A percentile compares a stretch with the other conserved stretches of the same genome.
Evolutionary conservation across 37 sponge, comb jelly and placozoan species (phyloP).

Genomic region (Halisarca cf. caerulea): DNA sequence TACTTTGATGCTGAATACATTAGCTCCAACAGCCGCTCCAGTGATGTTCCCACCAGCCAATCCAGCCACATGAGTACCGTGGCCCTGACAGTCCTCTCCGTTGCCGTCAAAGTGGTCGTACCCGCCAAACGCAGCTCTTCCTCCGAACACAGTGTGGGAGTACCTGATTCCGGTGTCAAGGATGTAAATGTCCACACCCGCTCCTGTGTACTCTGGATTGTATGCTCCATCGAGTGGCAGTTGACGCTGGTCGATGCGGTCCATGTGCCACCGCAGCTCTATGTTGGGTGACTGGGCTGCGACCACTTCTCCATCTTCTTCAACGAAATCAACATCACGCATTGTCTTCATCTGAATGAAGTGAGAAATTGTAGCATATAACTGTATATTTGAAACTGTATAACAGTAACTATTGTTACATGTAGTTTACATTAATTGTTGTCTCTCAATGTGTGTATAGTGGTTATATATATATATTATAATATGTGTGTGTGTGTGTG

Average conservation of each 20-base stretch:
- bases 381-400: no score
- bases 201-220: constrained; percentile 18
- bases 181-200: constrained; percentile 27
- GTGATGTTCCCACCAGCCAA: constrained; percentile 53
- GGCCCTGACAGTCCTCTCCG: constrained; percentile 69
- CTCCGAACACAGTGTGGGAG: constrained; percentile 28
- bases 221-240: constrained; percentile 11
- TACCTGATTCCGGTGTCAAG: constrained; percentile 40
- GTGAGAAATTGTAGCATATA: no score
- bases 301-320: background rate
- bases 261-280: constrained; percentile 2
- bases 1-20: constrained; percentile 58
- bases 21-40: constrained; percentile 53
- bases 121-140: constrained; percentile 25
- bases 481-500: no score
- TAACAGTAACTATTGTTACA: no score
- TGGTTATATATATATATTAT: no score
- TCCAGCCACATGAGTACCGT: constrained; percentile 78
- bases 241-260: constrained; percentile 6
- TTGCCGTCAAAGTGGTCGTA: constrained; percentile 22
- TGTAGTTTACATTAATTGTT: no score
- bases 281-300: background rate
- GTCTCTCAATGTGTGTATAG: no score
- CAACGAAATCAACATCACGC: background rate
- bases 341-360: background rate